These are phyloP conservation scores for Drosophila busckii DNA, from an alignment of 1,140 invertebrate species.

Conservation along the genomic window DNA sequence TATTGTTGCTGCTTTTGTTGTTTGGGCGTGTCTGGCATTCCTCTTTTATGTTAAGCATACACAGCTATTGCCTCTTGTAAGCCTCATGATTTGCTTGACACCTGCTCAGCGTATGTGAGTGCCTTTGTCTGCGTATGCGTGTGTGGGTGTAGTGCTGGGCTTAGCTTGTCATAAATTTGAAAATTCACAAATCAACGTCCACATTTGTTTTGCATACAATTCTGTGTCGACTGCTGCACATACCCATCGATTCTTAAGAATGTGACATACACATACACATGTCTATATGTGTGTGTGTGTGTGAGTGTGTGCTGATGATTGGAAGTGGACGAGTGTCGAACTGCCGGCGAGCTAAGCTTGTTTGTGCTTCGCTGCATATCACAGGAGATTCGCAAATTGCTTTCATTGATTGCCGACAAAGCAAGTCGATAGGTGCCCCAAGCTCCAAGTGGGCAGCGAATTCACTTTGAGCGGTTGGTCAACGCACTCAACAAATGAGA, in stretches of 20 bases:
- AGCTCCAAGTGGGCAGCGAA: slow-evolving; percentile 5
- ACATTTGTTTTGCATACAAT: slow-evolving; percentile 73
- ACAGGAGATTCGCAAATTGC: slow-evolving; percentile 73
- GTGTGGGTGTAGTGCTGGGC: background rate
- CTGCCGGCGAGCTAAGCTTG: slow-evolving; percentile 51
- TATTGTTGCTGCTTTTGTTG: slow-evolving; percentile 38
- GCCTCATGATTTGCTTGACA: slow-evolving; percentile 69
- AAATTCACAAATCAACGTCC: slow-evolving; percentile 75
- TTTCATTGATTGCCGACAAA: slow-evolving; percentile 72
- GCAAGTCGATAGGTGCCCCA: slow-evolving; percentile 16
- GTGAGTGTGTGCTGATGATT: slow-evolving; percentile 11
- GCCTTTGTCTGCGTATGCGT: background rate
- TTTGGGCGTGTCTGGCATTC: slow-evolving; percentile 50
- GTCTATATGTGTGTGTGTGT: slow-evolving; percentile 3
- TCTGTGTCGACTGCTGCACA: slow-evolving; percentile 54
- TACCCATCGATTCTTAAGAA: slow-evolving; percentile 19
- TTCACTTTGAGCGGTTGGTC: too few relatives aligned
- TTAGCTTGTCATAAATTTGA: slow-evolving; percentile 53
- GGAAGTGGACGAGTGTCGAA: too few relatives aligned
- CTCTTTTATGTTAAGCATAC: slow-evolving; percentile 49
- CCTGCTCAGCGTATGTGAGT: slow-evolving; percentile 35
- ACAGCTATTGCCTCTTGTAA: slow-evolving; percentile 45
- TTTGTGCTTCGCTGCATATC: slow-evolving; percentile 59
- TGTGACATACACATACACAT: background rate
- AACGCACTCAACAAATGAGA: too few relatives aligned